Evolutionary conservation across 2,888 invertebrate genomes (phyloP).

Genomic region (Oscheius sp.): DNA sequence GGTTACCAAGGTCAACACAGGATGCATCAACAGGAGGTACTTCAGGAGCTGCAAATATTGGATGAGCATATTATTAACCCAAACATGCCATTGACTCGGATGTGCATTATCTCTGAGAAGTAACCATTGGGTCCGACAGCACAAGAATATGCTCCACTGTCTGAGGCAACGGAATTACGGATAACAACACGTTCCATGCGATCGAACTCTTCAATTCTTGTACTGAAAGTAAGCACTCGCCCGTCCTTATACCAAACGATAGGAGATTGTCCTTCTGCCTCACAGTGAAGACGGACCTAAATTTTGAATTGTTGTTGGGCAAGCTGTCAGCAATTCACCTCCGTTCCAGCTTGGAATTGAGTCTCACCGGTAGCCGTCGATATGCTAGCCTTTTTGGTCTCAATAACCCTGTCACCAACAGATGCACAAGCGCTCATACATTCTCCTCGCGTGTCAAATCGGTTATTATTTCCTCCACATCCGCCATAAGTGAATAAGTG

Average conservation of each 20-base stretch:
- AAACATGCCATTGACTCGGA: conserved; percentile 48
- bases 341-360: conserved; percentile 34
- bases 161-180: conserved; percentile 31
- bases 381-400: conserved; percentile 14
- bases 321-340: conserved; percentile 20
- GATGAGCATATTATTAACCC: neutral
- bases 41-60: conserved; percentile 11
- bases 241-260: conserved; percentile 63
- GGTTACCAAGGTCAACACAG: conserved; percentile 56
- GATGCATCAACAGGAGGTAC: neutral
- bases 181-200: conserved; percentile 35
- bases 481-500: conserved; percentile 66
- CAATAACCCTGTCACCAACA: conserved; percentile 38
- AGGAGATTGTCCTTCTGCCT: conserved; percentile 47
- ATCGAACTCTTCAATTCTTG: conserved; percentile 40
- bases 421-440: conserved; percentile 41
- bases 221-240: conserved; percentile 50
- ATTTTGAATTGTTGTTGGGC: neutral
- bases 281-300: conserved; percentile 53
- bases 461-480: conserved; percentile 66
- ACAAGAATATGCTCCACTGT: conserved; percentile 52
- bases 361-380: conserved; percentile 17
- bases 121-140: conserved; percentile 47
- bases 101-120: conserved; percentile 43
- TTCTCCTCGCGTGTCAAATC: conserved; percentile 56